A percentile compares a stretch with the other conserved stretches of the same genome.
Conservation (phyloP, 2,113 vertebrate species). For the Petaurus breviceps region DNA sequence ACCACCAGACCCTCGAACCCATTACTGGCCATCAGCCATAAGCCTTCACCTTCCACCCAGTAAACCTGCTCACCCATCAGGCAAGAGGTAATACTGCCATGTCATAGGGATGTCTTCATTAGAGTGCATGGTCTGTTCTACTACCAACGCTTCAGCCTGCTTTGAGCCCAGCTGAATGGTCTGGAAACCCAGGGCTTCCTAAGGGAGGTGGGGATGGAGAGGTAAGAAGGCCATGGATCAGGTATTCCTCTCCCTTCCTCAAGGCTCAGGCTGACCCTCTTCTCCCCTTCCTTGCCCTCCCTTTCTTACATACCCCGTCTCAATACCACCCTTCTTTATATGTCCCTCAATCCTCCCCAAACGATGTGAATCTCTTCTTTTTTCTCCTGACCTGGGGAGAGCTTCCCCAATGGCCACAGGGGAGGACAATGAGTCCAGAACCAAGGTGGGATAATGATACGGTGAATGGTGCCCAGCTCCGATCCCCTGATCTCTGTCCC, state of each 20-base stretch:
- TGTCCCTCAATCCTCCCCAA: not conserved
- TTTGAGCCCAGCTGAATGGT: conserved; percentile 80
- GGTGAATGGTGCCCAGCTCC: not conserved
- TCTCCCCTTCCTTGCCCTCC: not conserved
- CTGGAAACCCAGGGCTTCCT: conserved; percentile 86
- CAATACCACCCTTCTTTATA: not conserved
- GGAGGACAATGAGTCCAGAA: not conserved
- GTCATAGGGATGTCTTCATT: conserved; percentile 66
- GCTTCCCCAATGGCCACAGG: not conserved
- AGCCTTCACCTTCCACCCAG: not conserved
- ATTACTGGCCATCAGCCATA: not conserved
- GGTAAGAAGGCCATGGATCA: not conserved
- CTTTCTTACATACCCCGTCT: not conserved
- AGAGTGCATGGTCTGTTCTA: conserved; percentile 84
- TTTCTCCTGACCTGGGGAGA: not conserved
- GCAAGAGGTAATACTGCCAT: conserved; percentile 91
- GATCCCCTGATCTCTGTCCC: not conserved
- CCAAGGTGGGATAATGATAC: not conserved
- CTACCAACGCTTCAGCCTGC: conserved; percentile 85
- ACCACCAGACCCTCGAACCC: rapidly evolving
- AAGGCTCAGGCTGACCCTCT: not conserved
- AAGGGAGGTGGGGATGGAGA: not conserved
- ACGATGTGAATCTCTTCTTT: not conserved
- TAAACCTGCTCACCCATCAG: conserved; percentile 87
- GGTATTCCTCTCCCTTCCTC: not conserved